Conservation (phyloP, 2,113 vertebrate species). For the Sturnira hondurensis region DNA sequence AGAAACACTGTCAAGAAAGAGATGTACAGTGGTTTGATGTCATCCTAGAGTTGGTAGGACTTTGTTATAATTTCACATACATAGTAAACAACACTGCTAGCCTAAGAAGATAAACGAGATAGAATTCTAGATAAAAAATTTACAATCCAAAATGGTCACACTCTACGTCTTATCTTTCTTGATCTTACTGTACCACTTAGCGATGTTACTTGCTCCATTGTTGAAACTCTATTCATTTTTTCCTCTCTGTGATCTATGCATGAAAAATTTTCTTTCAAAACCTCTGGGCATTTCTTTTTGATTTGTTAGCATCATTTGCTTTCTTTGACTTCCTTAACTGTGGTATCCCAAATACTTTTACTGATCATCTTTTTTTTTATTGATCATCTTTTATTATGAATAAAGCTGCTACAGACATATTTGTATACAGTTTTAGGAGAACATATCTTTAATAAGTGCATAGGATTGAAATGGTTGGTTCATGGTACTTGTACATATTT, state of each 20-base stretch:
- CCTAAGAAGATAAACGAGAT: neutral
- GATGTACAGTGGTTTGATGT: neutral
- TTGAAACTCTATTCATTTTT: neutral
- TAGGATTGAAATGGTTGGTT: neutral
- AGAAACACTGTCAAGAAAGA: neutral
- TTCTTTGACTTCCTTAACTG: neutral
- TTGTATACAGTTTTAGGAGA: neutral
- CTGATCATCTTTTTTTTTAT: neutral
- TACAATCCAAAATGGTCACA: neutral
- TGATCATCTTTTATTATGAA: neutral
- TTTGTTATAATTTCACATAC: slow-evolving; percentile 25
- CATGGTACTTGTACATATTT: neutral
- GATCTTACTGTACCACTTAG: neutral
- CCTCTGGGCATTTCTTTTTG: neutral
- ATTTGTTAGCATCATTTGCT: neutral
- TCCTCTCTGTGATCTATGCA: neutral
- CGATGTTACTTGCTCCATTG: neutral
- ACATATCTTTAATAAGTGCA: neutral
- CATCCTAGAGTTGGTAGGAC: neutral
- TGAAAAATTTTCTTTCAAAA: neutral
- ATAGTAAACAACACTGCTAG: neutral
- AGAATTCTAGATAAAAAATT: neutral
- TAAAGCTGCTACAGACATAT: neutral
- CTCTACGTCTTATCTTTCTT: neutral
- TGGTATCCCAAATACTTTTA: neutral